Conservation (phyloP, 2,888 invertebrate genomes). For the Trachelus iudaicus region DNA sequence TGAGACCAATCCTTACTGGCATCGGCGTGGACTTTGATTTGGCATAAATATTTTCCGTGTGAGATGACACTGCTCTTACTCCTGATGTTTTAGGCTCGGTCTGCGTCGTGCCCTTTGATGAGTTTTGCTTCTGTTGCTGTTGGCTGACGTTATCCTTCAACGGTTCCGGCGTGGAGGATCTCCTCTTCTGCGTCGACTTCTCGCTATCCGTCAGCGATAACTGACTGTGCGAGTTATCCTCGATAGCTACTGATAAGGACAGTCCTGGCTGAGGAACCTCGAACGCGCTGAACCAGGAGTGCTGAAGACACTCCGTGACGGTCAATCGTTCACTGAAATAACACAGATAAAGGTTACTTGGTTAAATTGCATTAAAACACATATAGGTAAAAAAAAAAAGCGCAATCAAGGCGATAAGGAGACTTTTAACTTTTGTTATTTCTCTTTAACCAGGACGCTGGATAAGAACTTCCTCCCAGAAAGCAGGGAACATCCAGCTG, state of each 20-base stretch:
- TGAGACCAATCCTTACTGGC: constrained; percentile 55
- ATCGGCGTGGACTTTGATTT: constrained; percentile 39
- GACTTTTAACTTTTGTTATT: not conserved
- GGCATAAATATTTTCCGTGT: constrained; percentile 49
- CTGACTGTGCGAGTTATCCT: not conserved
- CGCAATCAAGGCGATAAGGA: not conserved
- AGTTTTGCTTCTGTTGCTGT: not conserved
- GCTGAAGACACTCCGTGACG: constrained; percentile 88
- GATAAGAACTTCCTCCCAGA: constrained; percentile 1
- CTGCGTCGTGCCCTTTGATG: not conserved
- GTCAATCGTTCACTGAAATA: constrained; percentile 85
- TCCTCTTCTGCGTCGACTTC: constrained; percentile 21
- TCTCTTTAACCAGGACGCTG: not conserved
- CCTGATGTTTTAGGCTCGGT: constrained; percentile 23
- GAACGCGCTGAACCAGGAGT: constrained; percentile 79
- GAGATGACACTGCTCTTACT: constrained; percentile 33
- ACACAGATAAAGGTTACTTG: not conserved
- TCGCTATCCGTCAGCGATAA: not conserved
- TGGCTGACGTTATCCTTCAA: not conserved
- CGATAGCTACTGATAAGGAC: constrained; percentile 13
- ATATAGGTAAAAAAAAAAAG: constrained; percentile 7
- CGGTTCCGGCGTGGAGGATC: constrained; percentile 28
- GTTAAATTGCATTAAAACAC: not conserved
- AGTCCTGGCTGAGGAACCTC: constrained; percentile 44
- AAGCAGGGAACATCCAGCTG: not conserved